These are phyloP conservation scores for Eupeodes latifasciatus DNA, from an alignment of 2,888 invertebrate genomes.

Conservation along the genomic window DNA sequence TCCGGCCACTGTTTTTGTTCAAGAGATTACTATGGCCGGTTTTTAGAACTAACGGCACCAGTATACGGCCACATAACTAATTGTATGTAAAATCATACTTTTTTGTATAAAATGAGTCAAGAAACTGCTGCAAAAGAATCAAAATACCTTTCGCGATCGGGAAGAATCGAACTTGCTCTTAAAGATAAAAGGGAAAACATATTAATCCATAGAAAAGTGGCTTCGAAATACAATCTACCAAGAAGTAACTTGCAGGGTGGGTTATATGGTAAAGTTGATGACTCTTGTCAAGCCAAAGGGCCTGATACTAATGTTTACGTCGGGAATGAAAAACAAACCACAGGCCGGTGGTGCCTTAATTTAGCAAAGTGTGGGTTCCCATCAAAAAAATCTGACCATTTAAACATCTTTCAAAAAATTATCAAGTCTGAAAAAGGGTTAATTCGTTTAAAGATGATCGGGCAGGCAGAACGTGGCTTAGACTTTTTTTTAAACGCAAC, in stretches of 20 bases:
- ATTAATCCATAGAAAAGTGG: too few species aligned
- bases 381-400: not conserved
- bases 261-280: too few species aligned
- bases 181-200: too few species aligned
- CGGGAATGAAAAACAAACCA: too few species aligned
- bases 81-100: not conserved
- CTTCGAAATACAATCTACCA: too few species aligned
- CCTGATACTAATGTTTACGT: too few species aligned
- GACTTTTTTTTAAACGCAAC: constrained; percentile 24
- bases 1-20: too few species aligned
- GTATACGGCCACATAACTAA: not conserved
- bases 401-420: not conserved
- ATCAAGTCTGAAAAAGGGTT: not conserved
- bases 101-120: not conserved
- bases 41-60: not conserved
- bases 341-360: too few species aligned
- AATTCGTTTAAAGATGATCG: constrained; percentile 6
- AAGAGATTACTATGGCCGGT: not conserved
- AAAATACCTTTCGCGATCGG: not conserved
- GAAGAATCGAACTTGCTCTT: not conserved
- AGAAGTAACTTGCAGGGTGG: too few species aligned
- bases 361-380: not conserved
- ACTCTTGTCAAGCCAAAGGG: too few species aligned
- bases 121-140: not conserved
- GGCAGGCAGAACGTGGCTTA: not conserved